These are phyloP conservation scores for Ptychodera flava DNA, from an alignment of 35 echinoderm and acorn worm species.

Conservation along the genomic window DNA sequence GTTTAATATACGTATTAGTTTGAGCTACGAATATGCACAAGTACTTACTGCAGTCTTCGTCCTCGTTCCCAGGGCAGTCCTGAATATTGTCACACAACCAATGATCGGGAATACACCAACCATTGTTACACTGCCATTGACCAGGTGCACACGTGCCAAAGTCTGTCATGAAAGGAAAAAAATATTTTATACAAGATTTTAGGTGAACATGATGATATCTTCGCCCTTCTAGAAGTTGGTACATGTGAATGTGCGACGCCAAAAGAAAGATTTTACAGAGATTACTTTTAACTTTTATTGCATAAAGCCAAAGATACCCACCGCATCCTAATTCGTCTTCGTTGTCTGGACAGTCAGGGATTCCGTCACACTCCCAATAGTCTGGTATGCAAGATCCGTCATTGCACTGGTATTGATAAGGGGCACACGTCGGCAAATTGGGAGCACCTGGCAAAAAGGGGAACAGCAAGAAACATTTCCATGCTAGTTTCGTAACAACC, in stretches of 20 bases:
- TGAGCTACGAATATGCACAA: too few species aligned
- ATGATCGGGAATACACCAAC: background rate
- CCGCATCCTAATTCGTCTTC: background rate
- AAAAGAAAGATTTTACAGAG: too few species aligned
- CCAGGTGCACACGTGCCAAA: background rate
- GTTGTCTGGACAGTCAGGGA: background rate
- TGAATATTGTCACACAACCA: background rate
- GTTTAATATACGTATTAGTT: too few species aligned
- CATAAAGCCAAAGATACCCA: background rate
- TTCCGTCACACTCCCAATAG: background rate
- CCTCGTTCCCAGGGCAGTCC: background rate
- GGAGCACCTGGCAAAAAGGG: background rate
- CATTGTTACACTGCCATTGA: background rate
- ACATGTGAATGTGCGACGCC: too few species aligned
- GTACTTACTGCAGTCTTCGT: too few species aligned
- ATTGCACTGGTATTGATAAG: background rate
- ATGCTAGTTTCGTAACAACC: too few species aligned
- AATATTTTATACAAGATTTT: too few species aligned
- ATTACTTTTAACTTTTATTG: too few species aligned
- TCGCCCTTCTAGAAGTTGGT: too few species aligned
- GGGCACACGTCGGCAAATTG: too few species aligned
- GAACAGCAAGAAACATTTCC: too few species aligned
- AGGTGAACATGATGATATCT: too few species aligned
- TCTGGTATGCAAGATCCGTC: background rate
- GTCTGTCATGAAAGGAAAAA: background rate